Evolutionary conservation across 35 echinoderm and acorn worm species (phyloP), one percentile per base, ranked within the genome.

Genomic region (Apostichopus parvimensis): DNA sequence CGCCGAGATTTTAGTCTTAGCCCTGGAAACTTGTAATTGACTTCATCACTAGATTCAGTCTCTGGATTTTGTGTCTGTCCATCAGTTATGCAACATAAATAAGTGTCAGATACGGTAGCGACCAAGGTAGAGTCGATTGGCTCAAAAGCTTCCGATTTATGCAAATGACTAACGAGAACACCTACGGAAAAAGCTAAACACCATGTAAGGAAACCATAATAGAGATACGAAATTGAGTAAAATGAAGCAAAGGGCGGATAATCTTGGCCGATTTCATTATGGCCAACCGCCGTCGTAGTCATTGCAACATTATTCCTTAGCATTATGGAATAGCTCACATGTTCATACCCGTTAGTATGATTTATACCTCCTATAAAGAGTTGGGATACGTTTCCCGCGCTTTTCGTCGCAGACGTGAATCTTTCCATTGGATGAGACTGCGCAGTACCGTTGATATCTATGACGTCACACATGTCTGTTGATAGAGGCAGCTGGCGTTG

Each of bases 201-300:
- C 92, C 92, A 93, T 4, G 80, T 59, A 6, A 93, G 6, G 6
- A 85, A 83, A 93, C 92, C 80, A 55, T 93, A 93, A 79, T 93
- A 93, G n/a, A 93, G 65, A 60, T 87, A 93, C 1, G 80, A 86
- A 6, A 93, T 55, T 1, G 92, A 66, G 54, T 93, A 93, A 13
- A 93, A 77, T 11, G 60, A 77, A 21, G 92, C 66, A 86, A 93
- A 52, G 2, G 82, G 12, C 28, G 92, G 82, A 85, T 77, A 79
- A 72, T 53, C 10, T 17, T 4, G 23, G 26, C 72, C 86, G 15
- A 2, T 62, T 54, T 20, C 5, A 13, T 1, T 5, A 13, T 55
- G 6, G 6, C 8, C 8, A 12, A 25, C 70, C 8, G 0, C 55
- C 10, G 61, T 92, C 14, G 79, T 82, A 17, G 23, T 6, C 45